Conservation (phyloP, 1,140 invertebrate genomes). For the Belonocnema kinseyi region DNA sequence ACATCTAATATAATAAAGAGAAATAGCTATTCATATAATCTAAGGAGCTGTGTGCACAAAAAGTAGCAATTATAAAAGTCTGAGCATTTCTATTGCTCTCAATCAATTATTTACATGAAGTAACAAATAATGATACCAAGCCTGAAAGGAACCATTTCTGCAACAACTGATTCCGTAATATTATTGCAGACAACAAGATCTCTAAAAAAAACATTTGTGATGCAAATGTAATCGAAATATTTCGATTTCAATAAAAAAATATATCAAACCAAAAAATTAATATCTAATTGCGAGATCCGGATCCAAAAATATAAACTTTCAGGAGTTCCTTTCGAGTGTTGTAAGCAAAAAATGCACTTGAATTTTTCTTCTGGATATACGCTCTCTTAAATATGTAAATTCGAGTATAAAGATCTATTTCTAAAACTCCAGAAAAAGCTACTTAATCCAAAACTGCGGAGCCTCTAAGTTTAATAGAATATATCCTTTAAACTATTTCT, state of each 20-base stretch:
- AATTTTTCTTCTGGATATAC: background rate
- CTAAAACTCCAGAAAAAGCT: constrained; percentile 30
- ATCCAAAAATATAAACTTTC: background rate
- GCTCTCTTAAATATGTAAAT: constrained; percentile 5
- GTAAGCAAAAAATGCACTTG: background rate
- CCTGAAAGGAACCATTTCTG: constrained; percentile 5
- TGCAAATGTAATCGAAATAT: background rate
- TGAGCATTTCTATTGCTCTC: constrained; percentile 10
- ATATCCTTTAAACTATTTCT: background rate
- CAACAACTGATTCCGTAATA: constrained; percentile 16
- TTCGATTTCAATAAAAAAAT: too few relatives aligned
- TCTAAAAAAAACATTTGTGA: background rate
- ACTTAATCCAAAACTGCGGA: background rate
- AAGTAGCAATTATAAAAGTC: constrained; percentile 32
- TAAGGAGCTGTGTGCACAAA: constrained; percentile 25
- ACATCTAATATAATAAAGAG: constrained; percentile 49
- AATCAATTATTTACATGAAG: constrained; percentile 30
- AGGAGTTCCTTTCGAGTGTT: background rate
- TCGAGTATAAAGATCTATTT: background rate
- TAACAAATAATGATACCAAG: constrained; percentile 45
- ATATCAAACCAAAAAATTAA: too few relatives aligned
- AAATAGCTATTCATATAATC: constrained; percentile 38
- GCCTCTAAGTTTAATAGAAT: background rate
- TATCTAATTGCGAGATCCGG: too few relatives aligned
- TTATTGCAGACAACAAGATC: background rate